These are phyloP conservation scores for Lasioglossum leucozonium DNA, from an alignment of 2,888 invertebrate species.

Conservation along the genomic window DNA sequence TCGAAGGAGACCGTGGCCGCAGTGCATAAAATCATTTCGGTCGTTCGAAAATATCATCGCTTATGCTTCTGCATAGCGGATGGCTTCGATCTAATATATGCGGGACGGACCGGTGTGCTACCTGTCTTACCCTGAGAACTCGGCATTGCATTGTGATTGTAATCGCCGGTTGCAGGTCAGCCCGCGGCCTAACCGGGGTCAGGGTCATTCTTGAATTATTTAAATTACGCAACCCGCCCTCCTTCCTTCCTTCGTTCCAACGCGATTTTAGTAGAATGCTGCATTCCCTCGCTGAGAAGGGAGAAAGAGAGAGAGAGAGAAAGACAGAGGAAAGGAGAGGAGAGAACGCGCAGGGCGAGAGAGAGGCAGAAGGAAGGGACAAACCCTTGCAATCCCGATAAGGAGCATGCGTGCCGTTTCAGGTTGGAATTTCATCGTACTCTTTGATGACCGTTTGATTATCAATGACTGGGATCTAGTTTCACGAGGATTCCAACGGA, in stretches of 20 bases:
- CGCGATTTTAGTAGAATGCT: conserved; percentile 9
- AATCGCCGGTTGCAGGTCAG: conserved; percentile 76
- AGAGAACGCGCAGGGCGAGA: background rate
- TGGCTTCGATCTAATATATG: conserved; percentile 73
- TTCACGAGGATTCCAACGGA: conserved; percentile 18
- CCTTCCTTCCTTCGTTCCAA: conserved; percentile 38
- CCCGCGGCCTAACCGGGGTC: conserved; percentile 75
- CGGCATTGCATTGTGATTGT: conserved; percentile 77
- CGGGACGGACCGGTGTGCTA: conserved; percentile 73
- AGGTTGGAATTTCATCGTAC: conserved; percentile 20
- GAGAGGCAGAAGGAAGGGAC: background rate
- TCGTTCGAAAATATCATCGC: conserved; percentile 20
- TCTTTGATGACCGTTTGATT: conserved; percentile 28
- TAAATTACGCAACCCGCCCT: conserved; percentile 74
- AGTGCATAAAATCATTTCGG: conserved; percentile 47
- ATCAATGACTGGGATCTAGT: conserved; percentile 21
- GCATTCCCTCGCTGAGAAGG: background rate
- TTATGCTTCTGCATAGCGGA: conserved; percentile 41
- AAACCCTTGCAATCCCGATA: conserved; percentile 19
- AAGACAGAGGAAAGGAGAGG: background rate
- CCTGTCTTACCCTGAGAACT: conserved; percentile 79
- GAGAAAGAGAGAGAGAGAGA: background rate
- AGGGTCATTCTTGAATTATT: conserved; percentile 79
- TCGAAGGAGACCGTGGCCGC: conserved; percentile 4
- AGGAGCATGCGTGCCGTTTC: background rate